Conservation (phyloP, 2,888 invertebrate genomes). For the Troilus luridus region DNA sequence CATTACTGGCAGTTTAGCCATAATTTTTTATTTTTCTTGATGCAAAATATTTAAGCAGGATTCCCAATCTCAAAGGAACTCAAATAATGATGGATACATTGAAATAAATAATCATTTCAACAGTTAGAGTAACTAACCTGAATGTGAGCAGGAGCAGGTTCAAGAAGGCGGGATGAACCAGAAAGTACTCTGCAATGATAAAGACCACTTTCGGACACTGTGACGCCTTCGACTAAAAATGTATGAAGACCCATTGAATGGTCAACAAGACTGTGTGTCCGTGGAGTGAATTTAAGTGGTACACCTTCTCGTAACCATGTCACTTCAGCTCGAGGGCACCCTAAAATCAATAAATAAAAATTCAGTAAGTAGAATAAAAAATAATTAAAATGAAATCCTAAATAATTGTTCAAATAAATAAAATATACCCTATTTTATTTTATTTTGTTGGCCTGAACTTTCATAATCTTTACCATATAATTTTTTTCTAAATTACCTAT, state of each 20-base stretch:
- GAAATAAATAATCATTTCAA: background rate
- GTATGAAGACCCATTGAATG: constrained; percentile 78
- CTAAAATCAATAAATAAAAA: constrained; percentile 66
- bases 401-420: no score
- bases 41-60: no score
- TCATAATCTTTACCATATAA: background rate
- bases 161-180: constrained; percentile 50
- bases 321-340: constrained; percentile 76
- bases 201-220: constrained; percentile 80
- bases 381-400: background rate
- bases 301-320: constrained; percentile 79
- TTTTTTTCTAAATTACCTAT: background rate
- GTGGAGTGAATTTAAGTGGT: constrained; percentile 72
- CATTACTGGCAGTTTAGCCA: no score
- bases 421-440: no score
- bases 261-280: constrained; percentile 78
- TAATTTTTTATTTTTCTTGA: no score
- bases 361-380: background rate
- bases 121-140: constrained; percentile 60
- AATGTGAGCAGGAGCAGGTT: constrained; percentile 58
- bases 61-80: no score
- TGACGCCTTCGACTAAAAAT: constrained; percentile 80
- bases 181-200: constrained; percentile 75
- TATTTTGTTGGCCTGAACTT: no score
- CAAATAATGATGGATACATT: no score